Evolutionary conservation across 2,888 invertebrate species (phyloP), one percentile per base, ranked within the genome.

Genomic region (Oxycera nigricornis): DNA sequence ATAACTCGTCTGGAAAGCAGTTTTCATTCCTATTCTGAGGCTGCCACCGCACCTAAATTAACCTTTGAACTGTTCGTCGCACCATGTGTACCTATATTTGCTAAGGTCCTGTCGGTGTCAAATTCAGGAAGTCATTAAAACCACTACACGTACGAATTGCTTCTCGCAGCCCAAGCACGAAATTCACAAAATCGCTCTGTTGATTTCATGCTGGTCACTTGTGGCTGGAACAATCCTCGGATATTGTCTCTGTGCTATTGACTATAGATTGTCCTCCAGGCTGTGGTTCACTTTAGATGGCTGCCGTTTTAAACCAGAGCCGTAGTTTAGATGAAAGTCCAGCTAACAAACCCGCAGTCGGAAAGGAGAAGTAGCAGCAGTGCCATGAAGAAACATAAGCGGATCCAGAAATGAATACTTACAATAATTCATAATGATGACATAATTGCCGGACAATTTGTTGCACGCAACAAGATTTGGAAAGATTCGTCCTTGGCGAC

Each of bases 391-490:
- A 28, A 4, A 2, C 24, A 26, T 28, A 28, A 68, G 59, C 24
- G 39, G 39, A 39, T 57, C 24, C 39, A 24, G 11, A 55, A 59
- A 26, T 22, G 39, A 65, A 39, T 73, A 39, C 26, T 65, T 65
- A 52, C 55, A 70, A 70, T 70, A 74, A 72, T 74, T 74, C 62
- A 74, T 72, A 62, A 74, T 74, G 74, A 74, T 67, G 72, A 72
- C 70, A 74, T 74, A 74, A 74, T 74, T 74, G 72, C 74, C 35
- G 59, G 55, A 30, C 74, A 74, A 72, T 74, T 74, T 74, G 72
- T 74, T 26, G 57, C 74, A 74, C 74, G 74, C 74, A 70, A 74
- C 61, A 20, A 26, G 30, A 62, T 61, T 62, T 52, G 31, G 59
- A 59, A 57, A 59, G 59, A 72, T 72, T 72, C 59, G 14, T 30